Conservation (phyloP, 2,113 vertebrate species). For the Pteruthius melanotis region DNA sequence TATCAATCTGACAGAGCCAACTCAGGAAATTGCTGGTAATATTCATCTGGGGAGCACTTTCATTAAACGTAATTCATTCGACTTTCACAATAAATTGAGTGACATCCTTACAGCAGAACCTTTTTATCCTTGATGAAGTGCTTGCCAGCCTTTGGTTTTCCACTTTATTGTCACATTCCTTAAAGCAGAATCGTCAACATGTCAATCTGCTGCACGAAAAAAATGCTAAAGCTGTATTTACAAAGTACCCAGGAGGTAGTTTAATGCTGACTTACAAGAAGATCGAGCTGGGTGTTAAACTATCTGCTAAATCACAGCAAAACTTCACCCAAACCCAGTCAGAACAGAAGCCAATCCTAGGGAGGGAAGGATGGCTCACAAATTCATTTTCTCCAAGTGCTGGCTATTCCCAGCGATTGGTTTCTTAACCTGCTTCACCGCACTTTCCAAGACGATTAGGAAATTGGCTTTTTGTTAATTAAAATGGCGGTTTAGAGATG, state of each 20-base stretch:
- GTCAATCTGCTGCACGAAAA: constrained; percentile 74
- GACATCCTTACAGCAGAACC: constrained; percentile 81
- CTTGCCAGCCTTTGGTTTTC: constrained; percentile 77
- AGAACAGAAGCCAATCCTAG: neutral
- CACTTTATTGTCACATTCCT: constrained; percentile 80
- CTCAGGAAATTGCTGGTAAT: constrained; percentile 83
- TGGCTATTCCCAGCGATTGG: constrained; percentile 8
- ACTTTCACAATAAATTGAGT: constrained; percentile 88
- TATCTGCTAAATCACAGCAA: constrained; percentile 67
- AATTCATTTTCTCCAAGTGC: neutral
- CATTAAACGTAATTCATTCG: constrained; percentile 87
- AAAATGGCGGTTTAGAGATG: constrained; percentile 29
- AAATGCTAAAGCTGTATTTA: constrained; percentile 72
- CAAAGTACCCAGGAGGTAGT: constrained; percentile 69
- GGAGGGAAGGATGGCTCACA: neutral
- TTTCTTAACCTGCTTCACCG: constrained; percentile 19
- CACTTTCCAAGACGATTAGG: constrained; percentile 8
- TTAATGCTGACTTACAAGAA: constrained; percentile 68
- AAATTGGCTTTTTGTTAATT: constrained; percentile 53
- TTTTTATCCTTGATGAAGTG: constrained; percentile 85
- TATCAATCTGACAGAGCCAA: constrained; percentile 79
- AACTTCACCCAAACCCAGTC: constrained; percentile 14
- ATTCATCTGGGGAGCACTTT: constrained; percentile 86
- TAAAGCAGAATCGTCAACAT: constrained; percentile 78
- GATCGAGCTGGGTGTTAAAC: constrained; percentile 50